Base-by-base conservation (phyloP, 2,797 vertebrate genomes). In the Alectoris magna region DNA sequence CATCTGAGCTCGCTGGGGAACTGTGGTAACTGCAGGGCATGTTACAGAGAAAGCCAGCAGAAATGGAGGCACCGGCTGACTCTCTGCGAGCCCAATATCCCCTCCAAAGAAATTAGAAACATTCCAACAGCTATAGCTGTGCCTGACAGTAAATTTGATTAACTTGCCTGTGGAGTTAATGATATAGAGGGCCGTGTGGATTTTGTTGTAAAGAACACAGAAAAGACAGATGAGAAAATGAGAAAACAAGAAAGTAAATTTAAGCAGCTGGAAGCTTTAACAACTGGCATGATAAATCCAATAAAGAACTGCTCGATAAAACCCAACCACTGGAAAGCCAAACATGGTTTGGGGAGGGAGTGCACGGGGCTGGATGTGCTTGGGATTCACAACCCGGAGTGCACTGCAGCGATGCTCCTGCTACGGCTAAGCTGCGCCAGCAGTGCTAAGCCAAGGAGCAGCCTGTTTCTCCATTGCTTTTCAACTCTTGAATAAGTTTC, bases 221-320 rank as follows among this genome's bases (percentile, higher is more conserved):
- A 96, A 96, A 95, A 96, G 96, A 96, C 96, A 96, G 96, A 96
- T 96, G 96, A 96, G 96, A 96, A 96, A 97, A 97, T 96, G 96
- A 97, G 96, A 96, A 97, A 97, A 95, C 94, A 96, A 95, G 96
- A 93, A 94, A 96, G 95, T 97, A 97, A 96, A 97, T 97, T 97
- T 96, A 96, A 96, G 95, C 95, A 87, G 95, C 95, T 96, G 95
- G 95, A 96, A 97, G 95, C 96, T 96, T 97, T 96, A 97, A 96
- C 96, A 97, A 96, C 96, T 95, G 93, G 96, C 90, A 96, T 96
- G 95, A 97, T 97, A 97, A 97, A 97, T 96, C 96, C 96, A 97
- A 93, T 94, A 96, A 95, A 91, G 95, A 96, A 96, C 93, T 96
- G 88, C 95, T 96, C 94, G 77, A 94, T 97, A 96, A 96, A 97